These are phyloP conservation scores for Bothrops alternatus DNA, from an alignment of 2,797 vertebrate species.

Conservation along the genomic window DNA sequence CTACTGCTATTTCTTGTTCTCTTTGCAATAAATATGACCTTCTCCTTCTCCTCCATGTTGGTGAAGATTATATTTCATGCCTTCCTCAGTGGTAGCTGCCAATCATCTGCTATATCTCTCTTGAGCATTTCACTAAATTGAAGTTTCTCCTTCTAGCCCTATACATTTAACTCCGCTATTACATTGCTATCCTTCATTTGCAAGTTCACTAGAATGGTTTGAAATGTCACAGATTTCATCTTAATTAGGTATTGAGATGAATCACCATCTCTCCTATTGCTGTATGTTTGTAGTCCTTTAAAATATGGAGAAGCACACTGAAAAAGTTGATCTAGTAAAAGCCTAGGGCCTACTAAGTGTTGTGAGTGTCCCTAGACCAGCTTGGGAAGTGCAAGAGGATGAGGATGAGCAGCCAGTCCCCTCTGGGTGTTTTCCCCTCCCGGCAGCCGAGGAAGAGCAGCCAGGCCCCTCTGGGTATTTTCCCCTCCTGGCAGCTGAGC, in stretches of 20 bases:
- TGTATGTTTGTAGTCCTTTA: background rate
- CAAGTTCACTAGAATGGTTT: background rate
- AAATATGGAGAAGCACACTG: background rate
- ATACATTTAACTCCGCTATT: background rate
- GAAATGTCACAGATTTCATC: background rate
- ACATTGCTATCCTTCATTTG: background rate
- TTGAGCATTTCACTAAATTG: background rate
- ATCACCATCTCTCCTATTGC: background rate
- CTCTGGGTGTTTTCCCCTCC: too few relatives aligned
- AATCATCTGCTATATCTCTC: background rate
- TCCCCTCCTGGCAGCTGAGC: too few relatives aligned
- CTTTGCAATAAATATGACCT: background rate
- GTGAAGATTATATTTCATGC: background rate
- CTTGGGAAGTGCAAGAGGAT: too few relatives aligned
- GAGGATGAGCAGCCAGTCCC: too few relatives aligned
- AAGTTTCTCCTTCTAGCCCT: background rate
- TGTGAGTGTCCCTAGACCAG: too few relatives aligned
- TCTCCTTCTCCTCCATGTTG: background rate
- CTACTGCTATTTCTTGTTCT: background rate
- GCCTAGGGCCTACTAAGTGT: background rate
- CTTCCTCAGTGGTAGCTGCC: background rate
- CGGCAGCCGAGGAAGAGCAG: too few relatives aligned
- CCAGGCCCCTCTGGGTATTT: too few relatives aligned
- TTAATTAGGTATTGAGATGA: background rate
- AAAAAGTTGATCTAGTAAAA: background rate